Conservation (phyloP, 35 echinoderm and acorn worm genomes). For the Lytechinus variegatus region DNA sequence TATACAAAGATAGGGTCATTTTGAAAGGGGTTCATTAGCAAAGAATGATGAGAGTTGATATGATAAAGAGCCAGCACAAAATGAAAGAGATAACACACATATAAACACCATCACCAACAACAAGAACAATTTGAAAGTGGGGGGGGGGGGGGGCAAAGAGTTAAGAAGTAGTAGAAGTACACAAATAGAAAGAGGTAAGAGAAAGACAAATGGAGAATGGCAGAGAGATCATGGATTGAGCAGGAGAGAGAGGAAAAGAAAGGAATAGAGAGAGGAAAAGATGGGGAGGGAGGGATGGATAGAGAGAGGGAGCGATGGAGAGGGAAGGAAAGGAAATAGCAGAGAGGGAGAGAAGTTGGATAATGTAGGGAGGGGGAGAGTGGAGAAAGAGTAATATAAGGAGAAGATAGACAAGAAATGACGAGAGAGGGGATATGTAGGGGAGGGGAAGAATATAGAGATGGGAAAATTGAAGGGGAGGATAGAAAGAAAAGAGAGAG, state of each 20-base stretch:
- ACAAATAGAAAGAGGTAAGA: background rate
- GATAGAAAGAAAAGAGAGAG: constrained; percentile 25
- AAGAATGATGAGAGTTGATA: background rate
- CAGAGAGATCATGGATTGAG: background rate
- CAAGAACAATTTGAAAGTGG: too few species aligned
- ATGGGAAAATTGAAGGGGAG: background rate
- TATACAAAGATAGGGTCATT: background rate
- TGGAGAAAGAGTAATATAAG: too few species aligned
- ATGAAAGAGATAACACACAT: background rate
- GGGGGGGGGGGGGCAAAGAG: background rate
- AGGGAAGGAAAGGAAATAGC: background rate
- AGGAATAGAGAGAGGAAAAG: background rate
- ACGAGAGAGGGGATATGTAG: background rate
- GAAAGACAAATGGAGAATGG: constrained; percentile 8
- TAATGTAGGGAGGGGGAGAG: too few species aligned
- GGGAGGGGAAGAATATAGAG: background rate
- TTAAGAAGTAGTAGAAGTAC: background rate
- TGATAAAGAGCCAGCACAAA: too few species aligned
- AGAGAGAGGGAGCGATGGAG: background rate
- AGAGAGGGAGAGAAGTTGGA: background rate
- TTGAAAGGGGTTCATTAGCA: background rate
- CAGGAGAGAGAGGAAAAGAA: background rate
- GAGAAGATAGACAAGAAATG: too few species aligned
- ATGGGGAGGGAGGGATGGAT: background rate
- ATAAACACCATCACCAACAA: background rate